Conservation (phyloP, 2,797 vertebrate genomes). For the Characodon lateralis region DNA sequence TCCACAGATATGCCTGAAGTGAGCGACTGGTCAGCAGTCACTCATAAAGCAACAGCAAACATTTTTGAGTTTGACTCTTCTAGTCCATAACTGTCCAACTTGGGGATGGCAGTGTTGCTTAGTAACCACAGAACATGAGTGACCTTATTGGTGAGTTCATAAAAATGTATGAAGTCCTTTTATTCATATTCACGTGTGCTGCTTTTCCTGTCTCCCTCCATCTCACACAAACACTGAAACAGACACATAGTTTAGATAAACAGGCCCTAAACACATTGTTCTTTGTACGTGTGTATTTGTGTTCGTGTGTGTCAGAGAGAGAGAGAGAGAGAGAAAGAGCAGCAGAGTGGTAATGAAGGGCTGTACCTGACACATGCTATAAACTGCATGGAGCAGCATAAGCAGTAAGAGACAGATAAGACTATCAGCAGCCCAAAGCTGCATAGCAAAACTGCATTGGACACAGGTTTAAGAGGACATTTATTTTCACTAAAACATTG, state of each 20-base stretch:
- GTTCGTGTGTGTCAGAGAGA: not conserved
- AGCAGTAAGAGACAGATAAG: conserved; percentile 35
- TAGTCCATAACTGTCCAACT: conserved; percentile 76
- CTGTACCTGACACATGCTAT: conserved; percentile 69
- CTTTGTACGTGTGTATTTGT: conserved; percentile 10
- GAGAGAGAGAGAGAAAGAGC: conserved; percentile 14
- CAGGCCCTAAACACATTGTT: conserved; percentile 37
- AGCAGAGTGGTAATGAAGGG: conserved; percentile 63
- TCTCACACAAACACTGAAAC: conserved; percentile 9
- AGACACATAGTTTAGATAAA: conserved; percentile 29
- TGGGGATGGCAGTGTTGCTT: conserved; percentile 80
- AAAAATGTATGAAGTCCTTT: conserved; percentile 84
- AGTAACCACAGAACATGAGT: conserved; percentile 83
- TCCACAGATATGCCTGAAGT: conserved; percentile 10
- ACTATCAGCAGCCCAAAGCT: conserved; percentile 44
- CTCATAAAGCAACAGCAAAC: conserved; percentile 60
- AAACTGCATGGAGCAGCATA: conserved; percentile 55
- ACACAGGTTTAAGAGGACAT: conserved; percentile 23
- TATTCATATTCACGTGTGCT: conserved; percentile 71
- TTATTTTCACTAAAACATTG: conserved; percentile 3
- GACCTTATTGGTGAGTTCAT: conserved; percentile 82
- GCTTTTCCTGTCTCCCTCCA: conserved; percentile 13
- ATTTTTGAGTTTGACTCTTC: conserved; percentile 73
- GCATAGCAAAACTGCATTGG: conserved; percentile 28
- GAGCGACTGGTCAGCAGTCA: conserved; percentile 36